These are phyloP conservation scores for Omphaloscelis lunosa DNA, from an alignment of 2,888 invertebrate genomes.

Conservation along the genomic window DNA sequence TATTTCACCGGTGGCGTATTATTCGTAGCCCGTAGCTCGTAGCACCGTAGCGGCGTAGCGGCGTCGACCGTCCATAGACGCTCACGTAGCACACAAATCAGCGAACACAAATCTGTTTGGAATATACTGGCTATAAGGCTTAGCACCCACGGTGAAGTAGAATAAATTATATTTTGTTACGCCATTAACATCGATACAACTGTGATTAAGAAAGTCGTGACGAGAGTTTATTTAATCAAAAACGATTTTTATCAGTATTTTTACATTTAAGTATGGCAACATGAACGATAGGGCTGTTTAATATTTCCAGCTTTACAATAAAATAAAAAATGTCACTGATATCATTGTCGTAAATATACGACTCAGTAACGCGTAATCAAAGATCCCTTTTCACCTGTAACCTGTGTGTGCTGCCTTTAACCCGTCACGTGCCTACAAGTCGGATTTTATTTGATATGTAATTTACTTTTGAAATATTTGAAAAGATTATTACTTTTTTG, in stretches of 20 bases:
- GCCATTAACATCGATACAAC: neutral
- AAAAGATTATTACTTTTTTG: constrained; percentile 66
- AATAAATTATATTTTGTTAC: neutral
- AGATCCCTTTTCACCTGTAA: constrained; percentile 12
- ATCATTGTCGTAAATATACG: constrained; percentile 12
- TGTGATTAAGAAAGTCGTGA: constrained; percentile 11
- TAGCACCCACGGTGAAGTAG: constrained; percentile 3
- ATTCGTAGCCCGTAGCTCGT: constrained; percentile 56
- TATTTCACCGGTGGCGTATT: constrained; percentile 37
- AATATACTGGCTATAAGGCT: constrained; percentile 45
- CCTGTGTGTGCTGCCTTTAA: constrained; percentile 21
- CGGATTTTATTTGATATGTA: constrained; percentile 65
- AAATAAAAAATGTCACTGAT: constrained; percentile 18
- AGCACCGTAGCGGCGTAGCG: constrained; percentile 56
- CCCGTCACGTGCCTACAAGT: constrained; percentile 57
- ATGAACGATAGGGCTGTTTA: neutral
- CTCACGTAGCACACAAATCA: constrained; percentile 66
- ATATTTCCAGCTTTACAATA: neutral
- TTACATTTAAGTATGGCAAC: neutral
- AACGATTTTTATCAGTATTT: neutral
- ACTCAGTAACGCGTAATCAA: constrained; percentile 29
- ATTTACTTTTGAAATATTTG: constrained; percentile 68
- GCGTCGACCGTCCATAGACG: constrained; percentile 67
- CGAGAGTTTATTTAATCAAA: neutral
- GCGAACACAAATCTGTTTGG: constrained; percentile 56